Evolutionary conservation across 2,888 invertebrate species (phyloP), one percentile per base, ranked within the genome.

Genomic region (Molorchus minor): DNA sequence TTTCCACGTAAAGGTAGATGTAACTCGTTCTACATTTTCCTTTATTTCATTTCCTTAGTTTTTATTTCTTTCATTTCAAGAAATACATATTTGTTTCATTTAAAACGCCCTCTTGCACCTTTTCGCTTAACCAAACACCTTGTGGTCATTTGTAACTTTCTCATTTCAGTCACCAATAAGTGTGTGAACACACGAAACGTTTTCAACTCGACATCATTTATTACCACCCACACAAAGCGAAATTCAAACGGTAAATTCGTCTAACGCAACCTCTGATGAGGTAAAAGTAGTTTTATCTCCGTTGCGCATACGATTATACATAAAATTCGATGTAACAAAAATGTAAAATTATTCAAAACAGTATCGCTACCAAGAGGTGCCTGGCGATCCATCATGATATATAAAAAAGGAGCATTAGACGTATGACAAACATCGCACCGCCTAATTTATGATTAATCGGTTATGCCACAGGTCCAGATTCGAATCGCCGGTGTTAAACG

Each of bases 331-430:
- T 46, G 46, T 46, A 16, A 33, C 29, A 46, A 16, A 46, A 33
- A 46, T 46, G 46, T 46, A 46, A 46, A 46, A 46, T 46, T 46
- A 46, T 46, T 46, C 46, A 46, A 46, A 33, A 46, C 46, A 46
- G 17, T 30, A 46, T 46, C 19, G 30, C 30, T 16, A 46, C 29
- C 46, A 17, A 35, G 46, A 30, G 35, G 19, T 30, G 19, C 35
- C 7, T 7, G 19, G 10, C 46, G 33, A 46, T 46, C 46, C 46
- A 46, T 46, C 46, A 46, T 46, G 16, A 16, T 12, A n/a, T n/a
- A n/a, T n/a, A n/a, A 17, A 30, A 33, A n/a, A 30, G 12, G 15
- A 17, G 46, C 46, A 30, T 33, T 46, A 35, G 46, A 33, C 19
- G 5, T 30, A 46, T 29, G 46, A 16, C 35, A 16, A 25, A 25